Evolutionary conservation across 2,888 invertebrate species (phyloP), one percentile per base, ranked within the genome.

Genomic region (Eustalomyia histrio): DNA sequence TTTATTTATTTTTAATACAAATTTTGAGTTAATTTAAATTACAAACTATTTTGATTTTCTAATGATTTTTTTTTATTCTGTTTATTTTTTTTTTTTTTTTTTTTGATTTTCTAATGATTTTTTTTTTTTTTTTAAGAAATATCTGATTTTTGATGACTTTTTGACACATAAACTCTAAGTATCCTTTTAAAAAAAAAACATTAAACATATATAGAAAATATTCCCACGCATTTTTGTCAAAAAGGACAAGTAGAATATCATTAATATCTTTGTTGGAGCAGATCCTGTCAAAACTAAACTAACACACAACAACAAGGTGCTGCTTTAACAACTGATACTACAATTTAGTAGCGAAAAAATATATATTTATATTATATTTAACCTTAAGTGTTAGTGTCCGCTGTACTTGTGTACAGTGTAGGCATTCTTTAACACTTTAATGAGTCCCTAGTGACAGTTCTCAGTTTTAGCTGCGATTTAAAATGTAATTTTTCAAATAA

Each of bases 401-500:
- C 29, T 50, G 12, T 18, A 3, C 47, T 8, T 43, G 24, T 17
- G 12, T 58, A 29, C 9, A 43, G n/a, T 24, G 24, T 35, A 17
- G 35, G 35, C 35, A 65, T 68, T 58, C 69, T 81, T 78, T 57
- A 64, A 71, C 53, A 50, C 50, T 58, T 78, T 81, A 81, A 81
- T 75, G 78, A 75, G 61, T 81, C 81, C 81, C 81, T 33, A 78
- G 81, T 81, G 81, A 78, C 78, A 78, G 78, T 58, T 63, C 4
- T 35, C 33, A 33, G 7, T 29, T 29, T 6, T 24, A 58, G 29
- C 18, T 47, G 2, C 7, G 50, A 14, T 57, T 10, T 61, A 39
- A 52, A 53, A 61, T 63, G 64, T 69, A 50, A 14, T 63, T 50
- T 67, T 67, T 18, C 39, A 10, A 21, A 50, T 12, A 68, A 64